Base-by-base conservation (phyloP, 2,888 invertebrate species). In the Aleiodes testaceus region DNA sequence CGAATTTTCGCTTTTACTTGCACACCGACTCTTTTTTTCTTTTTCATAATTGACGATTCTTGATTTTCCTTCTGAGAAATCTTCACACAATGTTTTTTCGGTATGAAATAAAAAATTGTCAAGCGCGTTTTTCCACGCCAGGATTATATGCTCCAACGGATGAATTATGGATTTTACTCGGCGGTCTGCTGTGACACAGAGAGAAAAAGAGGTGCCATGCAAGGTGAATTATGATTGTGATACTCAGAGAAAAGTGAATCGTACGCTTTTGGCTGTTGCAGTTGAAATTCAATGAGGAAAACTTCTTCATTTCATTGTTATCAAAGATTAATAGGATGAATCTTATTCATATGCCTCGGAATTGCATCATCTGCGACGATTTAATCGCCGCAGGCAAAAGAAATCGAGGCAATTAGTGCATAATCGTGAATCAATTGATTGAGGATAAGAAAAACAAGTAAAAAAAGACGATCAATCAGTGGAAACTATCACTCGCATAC, bases 161-260 rank as follows among this genome's bases (percentile, higher is more conserved):
- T 53, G 66, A 66, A 44, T 66, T 66, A 66, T 66, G 53, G 66
- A 66, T 66, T 66, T 66, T 30, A 22, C 53, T 20, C 53, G 16
- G 59, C 36, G 59, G 36, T 59, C 59, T 59, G 42, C 59, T 59
- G 59, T 59, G 66, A 52, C 42, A 18, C 44, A 50, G 9, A 65
- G 12, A 65, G 16, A 50, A 50, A 30, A 30, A 65, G 14, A 59
- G 59, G 59, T 59, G 36, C 30, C 30, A 14, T 55, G 18, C 14
- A 11, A 14, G 42, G 59, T 59, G 59, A 59, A n/a, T 59, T 59
- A 59, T 59, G 59, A 59, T 59, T 16, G 16, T 42, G 59, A 59
- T 59, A 59, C 59, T 59, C 42, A 42, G 42, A 42, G 42, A 59
- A 36, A 59, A 59, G 59, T 59, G 59, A 59, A 59, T 59, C 59